Evolutionary conservation across 2,797 vertebrate species (phyloP), one percentile per base, ranked within the genome.

Genomic region (Sarcoramphus papa): DNA sequence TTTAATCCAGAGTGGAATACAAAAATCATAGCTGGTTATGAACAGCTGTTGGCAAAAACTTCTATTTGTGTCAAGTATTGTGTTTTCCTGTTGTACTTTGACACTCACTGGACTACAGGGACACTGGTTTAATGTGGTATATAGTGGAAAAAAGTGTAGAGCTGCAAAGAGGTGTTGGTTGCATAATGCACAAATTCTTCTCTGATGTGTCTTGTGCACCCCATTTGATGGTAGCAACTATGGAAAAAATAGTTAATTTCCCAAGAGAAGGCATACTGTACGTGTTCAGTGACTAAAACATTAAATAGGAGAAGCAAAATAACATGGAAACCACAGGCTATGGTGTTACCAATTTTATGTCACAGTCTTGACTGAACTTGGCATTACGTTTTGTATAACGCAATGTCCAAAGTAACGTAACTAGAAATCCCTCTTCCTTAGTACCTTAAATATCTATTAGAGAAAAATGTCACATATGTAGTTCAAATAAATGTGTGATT

Each of bases 81-180:
- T 94, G 82, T 87, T 97, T 97, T 97, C 80, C 70, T 91, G 21
- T 53, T 85, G 81, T 90, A 86, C 51, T 88, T 74, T 88, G 90
- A 93, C 45, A 40, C 41, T 73, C 56, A 60, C 77, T 90, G 77
- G 81, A 33, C 95, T 91, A 69, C 47, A 81, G 90, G 91, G 89
- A 95, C 65, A 35, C 80, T 45, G 57, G 79, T 67, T 75, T 96
- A 92, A 90, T 85, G 83, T 94, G 81, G 96, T 92, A 28, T 94
- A 80, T 86, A 85, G 81, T 54, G 31, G 78, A 85, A 90, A 79
- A 74, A 92, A 64, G 56, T 37, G 27, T 84, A 78, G 91, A 79
- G 54, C 78, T 78, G 91, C 65, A 73, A 60, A 57, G 47, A 84
- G 64, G 16, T 57, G 68, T 28, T 76, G 53, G 69, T 70, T 33